These are phyloP conservation scores for Macrotus californicus DNA, from an alignment of 2,113 vertebrate species.

Conservation along the genomic window DNA sequence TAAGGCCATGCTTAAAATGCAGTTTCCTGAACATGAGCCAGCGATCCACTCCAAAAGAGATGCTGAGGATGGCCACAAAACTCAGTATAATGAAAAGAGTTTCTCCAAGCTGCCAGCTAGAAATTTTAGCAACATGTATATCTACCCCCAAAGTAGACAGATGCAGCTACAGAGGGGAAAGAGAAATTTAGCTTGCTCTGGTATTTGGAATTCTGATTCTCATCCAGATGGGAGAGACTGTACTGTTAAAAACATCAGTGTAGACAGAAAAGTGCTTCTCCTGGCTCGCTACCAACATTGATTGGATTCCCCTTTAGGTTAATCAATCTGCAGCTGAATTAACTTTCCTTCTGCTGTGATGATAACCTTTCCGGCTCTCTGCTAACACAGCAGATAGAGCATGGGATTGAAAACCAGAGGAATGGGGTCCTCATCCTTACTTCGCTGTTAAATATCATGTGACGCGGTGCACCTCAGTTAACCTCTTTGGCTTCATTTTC, in stretches of 20 bases:
- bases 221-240: conserved; percentile 34
- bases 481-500: conserved; percentile 38
- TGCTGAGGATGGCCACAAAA: not conserved
- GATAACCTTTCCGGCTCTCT: conserved; percentile 25
- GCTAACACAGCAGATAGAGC: not conserved
- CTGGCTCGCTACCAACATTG: not conserved
- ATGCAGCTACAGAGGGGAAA: not conserved
- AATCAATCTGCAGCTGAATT: conserved; percentile 43
- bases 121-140: not conserved
- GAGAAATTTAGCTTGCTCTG: conserved; percentile 30
- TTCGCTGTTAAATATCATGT: not conserved
- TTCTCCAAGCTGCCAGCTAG: not conserved
- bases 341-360: not conserved
- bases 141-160: conserved; percentile 23
- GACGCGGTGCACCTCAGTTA: not conserved
- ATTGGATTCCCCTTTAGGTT: conserved; percentile 51
- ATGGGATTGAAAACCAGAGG: not conserved
- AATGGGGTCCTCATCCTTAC: not conserved
- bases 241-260: conserved; percentile 3
- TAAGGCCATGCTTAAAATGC: conserved; percentile 57
- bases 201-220: conserved; percentile 34
- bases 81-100: not conserved
- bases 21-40: conserved; percentile 51
- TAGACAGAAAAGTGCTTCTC: conserved; percentile 15
- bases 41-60: not conserved